Evolutionary conservation across 2,888 invertebrate species (phyloP), one percentile per base, ranked within the genome.

Genomic region (Cepaea hortensis): DNA sequence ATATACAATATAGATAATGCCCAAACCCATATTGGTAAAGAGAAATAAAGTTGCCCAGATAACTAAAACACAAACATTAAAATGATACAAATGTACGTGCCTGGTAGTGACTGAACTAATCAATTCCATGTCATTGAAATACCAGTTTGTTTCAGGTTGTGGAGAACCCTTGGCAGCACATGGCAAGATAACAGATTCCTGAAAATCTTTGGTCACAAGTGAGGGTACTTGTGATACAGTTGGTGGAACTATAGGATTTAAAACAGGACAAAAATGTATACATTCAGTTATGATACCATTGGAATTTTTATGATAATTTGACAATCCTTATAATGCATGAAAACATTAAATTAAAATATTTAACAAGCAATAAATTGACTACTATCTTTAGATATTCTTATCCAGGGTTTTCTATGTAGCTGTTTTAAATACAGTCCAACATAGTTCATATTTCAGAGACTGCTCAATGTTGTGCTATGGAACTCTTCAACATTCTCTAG

Each of bases 161-260:
- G 98, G 98, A 35, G 97, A 97, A 76, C 98, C 98, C 85, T 96
- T 96, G 62, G 97, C 98, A 90, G 97, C 96, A 95, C 99, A 99
- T 15, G 97, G 96, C 91, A 98, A 89, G n/a, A 85, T 87, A 18
- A 91, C 90, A 0, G 90, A 88, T 75, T 92, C 89, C 72, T 92
- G 92, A 87, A 91, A 92, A 85, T 93, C 93, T 84, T 87, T 88
- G 9, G 76, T 75, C 3, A 83, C 83, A 20, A 90, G 89, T 15
- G 88, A 68, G 0, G 87, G 88, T 65, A 85, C 88, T 13, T 89
- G 88, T 50, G 86, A 88, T n/a, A 93, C 88, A 23, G 86, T 87
- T 0, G 93, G 94, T 46, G 88, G 89, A 84, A 90, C 93, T 93
- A 90, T 9, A 88, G 11, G 11, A 55, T 55, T 55, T 55, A 55